These are phyloP conservation scores for Athrips mouffetella DNA, from an alignment of 2,888 invertebrate species.

Conservation along the genomic window DNA sequence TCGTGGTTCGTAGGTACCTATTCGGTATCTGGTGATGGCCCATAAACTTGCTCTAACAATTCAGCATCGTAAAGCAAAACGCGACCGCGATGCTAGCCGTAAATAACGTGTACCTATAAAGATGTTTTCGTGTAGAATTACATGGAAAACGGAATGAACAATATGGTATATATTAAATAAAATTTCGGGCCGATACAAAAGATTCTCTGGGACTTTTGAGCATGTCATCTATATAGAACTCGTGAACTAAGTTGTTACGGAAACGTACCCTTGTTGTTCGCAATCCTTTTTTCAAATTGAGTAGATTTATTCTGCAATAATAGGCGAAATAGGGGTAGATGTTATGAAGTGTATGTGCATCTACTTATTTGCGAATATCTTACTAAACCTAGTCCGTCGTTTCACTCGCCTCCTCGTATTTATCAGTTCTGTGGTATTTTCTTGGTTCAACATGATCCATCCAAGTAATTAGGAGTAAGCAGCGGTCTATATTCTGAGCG, in stretches of 20 bases:
- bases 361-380: too few species aligned
- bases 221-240: too few species aligned
- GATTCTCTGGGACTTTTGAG: too few species aligned
- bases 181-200: too few species aligned
- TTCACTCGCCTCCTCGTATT: neutral
- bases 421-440: neutral
- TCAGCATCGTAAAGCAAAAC: slow-evolving; percentile 44
- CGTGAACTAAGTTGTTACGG: too few species aligned
- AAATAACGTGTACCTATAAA: slow-evolving; percentile 43
- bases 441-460: slow-evolving; percentile 9
- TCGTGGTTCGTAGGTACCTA: slow-evolving; percentile 13
- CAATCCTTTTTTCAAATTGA: too few species aligned
- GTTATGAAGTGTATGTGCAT: too few species aligned
- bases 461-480: slow-evolving; percentile 9
- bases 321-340: too few species aligned
- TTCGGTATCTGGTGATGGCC: slow-evolving; percentile 23
- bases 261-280: too few species aligned
- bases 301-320: too few species aligned
- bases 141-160: slow-evolving; percentile 10
- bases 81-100: slow-evolving; percentile 34
- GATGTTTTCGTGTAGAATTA: slow-evolving; percentile 29
- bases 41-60: slow-evolving; percentile 44
- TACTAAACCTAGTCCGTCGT: too few species aligned
- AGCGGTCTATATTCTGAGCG: slow-evolving; percentile 13
- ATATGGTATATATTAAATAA: too few species aligned